Conservation (phyloP, 37 sponge, comb jelly and placozoan genomes). For the Ianthella basta region DNA sequence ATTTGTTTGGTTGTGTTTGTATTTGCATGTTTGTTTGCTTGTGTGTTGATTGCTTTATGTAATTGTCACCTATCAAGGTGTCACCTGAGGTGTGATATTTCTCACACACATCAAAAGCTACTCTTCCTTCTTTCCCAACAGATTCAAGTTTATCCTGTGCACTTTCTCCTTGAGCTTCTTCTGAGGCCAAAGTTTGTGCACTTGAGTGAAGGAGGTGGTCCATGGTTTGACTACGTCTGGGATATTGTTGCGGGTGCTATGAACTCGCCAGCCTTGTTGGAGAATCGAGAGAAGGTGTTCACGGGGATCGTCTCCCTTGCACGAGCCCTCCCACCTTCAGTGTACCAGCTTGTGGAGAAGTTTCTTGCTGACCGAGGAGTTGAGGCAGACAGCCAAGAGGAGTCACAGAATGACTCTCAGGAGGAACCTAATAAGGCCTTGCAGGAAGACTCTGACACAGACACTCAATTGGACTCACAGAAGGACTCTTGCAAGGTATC, state of each 20-base stretch:
- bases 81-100: neutral
- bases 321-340: neutral
- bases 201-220: neutral
- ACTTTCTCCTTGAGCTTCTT: neutral
- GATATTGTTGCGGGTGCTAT: neutral
- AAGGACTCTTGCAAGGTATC: neutral
- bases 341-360: neutral
- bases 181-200: neutral
- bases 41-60: conserved; percentile 27
- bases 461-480: neutral
- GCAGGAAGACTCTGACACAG: neutral
- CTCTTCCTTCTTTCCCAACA: neutral
- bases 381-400: neutral
- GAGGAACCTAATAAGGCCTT: too few species aligned
- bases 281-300: conserved; percentile 5
- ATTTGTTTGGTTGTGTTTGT: conserved; percentile 35
- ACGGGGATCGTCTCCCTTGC: conserved; percentile 1
- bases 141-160: neutral
- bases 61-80: neutral
- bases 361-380: neutral
- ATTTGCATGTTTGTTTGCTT: conserved; percentile 34
- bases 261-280: neutral
- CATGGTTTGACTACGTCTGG: conserved; percentile 1
- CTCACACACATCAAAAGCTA: too few species aligned
- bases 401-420: too few species aligned